Percentiles rank a stretch among this genome's conserved stretches.
phyloP scores from a whole-genome alignment of 2,797 vertebrate genomes.

The Pangasius mekongensis region DNA sequence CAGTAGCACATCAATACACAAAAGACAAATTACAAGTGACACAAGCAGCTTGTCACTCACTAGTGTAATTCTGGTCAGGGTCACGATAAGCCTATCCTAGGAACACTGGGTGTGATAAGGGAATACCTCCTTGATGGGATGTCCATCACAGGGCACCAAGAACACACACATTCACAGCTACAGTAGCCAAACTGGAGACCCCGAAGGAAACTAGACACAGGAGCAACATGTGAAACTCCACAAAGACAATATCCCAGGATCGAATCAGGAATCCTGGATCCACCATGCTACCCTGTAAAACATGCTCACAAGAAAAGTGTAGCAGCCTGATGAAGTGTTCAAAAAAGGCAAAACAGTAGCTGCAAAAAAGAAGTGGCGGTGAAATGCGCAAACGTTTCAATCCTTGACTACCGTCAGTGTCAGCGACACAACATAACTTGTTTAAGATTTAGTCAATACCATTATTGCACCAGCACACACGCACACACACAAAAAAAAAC shows the following conservation, averaged over 20 bases:
- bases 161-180: not conserved
- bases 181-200: not conserved
- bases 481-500: not conserved
- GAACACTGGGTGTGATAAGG: not conserved
- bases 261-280: not conserved
- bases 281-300: not conserved
- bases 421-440: not conserved
- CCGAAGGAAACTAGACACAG: not conserved
- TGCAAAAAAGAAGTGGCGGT: not conserved
- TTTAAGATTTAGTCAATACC: slow-evolving; percentile 32
- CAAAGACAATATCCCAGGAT: not conserved
- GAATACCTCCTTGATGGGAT: not conserved
- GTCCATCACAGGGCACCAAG: not conserved
- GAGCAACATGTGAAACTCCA: not conserved
- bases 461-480: slow-evolving; percentile 26
- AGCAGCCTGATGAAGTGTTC: not conserved
- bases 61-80: not conserved
- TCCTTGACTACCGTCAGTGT: not conserved
- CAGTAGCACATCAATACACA: not conserved
- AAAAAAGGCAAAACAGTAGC: not conserved
- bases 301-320: not conserved
- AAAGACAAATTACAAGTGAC: not conserved
- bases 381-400: slow-evolving; percentile 5
- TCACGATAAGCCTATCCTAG: not conserved
- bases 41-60: not conserved